Conservation (phyloP, 2,797 vertebrate genomes). For the Clarias platycephalus region DNA sequence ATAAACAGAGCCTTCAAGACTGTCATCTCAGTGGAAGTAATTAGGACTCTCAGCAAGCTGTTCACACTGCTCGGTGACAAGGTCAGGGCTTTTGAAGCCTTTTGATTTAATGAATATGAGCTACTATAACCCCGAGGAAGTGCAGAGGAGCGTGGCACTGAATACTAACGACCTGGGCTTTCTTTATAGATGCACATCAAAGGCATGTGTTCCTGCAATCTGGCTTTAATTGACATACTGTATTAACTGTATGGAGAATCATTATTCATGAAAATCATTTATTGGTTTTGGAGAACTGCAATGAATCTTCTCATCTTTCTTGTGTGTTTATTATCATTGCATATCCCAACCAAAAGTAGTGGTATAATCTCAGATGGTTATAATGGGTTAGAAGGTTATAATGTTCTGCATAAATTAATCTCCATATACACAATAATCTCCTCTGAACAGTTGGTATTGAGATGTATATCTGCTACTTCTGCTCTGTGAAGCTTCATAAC, state of each 20-base stretch:
- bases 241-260: not conserved
- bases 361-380: too few species aligned
- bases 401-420: too few species aligned
- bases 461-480: too few species aligned
- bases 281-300: not conserved
- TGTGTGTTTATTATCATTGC: too few species aligned
- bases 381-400: too few species aligned
- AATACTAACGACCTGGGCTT: not conserved
- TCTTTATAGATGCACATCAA: not conserved
- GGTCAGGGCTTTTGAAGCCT: conserved; percentile 16
- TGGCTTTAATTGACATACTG: not conserved
- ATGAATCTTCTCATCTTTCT: not conserved
- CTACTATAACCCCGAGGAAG: too few species aligned
- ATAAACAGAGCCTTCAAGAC: not conserved
- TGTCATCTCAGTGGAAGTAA: conserved; percentile 2
- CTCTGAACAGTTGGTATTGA: too few species aligned
- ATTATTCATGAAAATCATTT: not conserved
- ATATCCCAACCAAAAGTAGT: too few species aligned
- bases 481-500: too few species aligned
- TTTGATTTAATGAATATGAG: conserved; percentile 8
- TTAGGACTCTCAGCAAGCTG: conserved; percentile 15
- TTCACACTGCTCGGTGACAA: not conserved
- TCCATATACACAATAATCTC: too few species aligned
- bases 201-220: not conserved
- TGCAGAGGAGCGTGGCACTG: not conserved